A percentile compares a stretch with the other conserved stretches of the same genome.
Conservation (phyloP, 2,888 invertebrate genomes). For the Hetaerina titia region DNA sequence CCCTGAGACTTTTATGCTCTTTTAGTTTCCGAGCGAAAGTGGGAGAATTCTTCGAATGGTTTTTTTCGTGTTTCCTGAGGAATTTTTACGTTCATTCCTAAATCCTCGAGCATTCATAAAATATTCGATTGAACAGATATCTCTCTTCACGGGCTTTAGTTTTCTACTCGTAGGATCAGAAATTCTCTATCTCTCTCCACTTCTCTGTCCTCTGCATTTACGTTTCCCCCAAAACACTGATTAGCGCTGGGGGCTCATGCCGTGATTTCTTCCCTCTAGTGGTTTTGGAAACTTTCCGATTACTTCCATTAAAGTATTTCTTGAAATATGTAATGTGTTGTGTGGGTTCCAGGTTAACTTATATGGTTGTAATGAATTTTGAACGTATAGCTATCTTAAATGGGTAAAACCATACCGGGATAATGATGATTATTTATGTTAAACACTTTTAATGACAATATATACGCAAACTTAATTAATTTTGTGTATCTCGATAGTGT, state of each 20-base stretch:
- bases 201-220: not conserved
- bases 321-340: too few relatives aligned
- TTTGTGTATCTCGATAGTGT: too few relatives aligned
- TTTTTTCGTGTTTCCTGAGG: not conserved
- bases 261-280: not conserved
- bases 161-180: not conserved
- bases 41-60: slow-evolving; percentile 13
- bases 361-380: too few relatives aligned
- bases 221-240: not conserved
- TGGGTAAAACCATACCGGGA: too few relatives aligned
- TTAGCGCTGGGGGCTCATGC: not conserved
- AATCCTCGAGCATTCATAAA: not conserved
- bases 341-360: too few relatives aligned
- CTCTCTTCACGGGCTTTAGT: not conserved
- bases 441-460: too few relatives aligned
- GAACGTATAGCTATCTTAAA: too few relatives aligned
- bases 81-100: not conserved
- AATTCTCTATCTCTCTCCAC: not conserved
- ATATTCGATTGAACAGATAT: slow-evolving; percentile 16
- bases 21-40: slow-evolving; percentile 2
- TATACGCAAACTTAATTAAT: too few relatives aligned
- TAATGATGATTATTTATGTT: too few relatives aligned
- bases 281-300: not conserved
- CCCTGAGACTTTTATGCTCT: slow-evolving; percentile 9
- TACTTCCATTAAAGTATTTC: not conserved